These are phyloP conservation scores for Moxostoma hubbsi DNA, from an alignment of 2,797 vertebrate species.

Conservation along the genomic window DNA sequence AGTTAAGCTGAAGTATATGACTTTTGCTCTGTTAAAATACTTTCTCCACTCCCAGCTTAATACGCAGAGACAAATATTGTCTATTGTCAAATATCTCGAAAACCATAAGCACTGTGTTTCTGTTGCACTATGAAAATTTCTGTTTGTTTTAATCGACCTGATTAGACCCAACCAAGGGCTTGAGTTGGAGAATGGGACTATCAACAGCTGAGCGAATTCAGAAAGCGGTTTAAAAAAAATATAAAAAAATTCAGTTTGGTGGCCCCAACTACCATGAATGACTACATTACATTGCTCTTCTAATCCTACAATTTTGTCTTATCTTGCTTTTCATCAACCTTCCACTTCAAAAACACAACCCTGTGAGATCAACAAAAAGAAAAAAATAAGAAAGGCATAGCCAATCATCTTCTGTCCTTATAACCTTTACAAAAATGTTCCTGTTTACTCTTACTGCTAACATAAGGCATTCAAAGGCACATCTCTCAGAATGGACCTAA, in stretches of 20 bases:
- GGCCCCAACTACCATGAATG: not conserved
- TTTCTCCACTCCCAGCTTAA: too few relatives aligned
- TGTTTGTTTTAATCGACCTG: too few relatives aligned
- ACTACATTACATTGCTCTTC: constrained; percentile 31
- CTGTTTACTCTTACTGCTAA: constrained; percentile 10
- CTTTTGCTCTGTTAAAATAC: too few relatives aligned
- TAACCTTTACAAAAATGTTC: constrained; percentile 21
- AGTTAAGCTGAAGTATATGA: too few relatives aligned
- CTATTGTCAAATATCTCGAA: too few relatives aligned
- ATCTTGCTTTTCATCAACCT: constrained; percentile 34
- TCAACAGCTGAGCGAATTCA: too few relatives aligned
- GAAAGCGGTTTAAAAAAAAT: too few relatives aligned
- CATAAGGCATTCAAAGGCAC: constrained; percentile 15
- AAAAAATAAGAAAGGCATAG: not conserved
- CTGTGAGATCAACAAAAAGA: constrained; percentile 20
- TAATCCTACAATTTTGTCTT: constrained; percentile 34
- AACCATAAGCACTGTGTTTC: too few relatives aligned
- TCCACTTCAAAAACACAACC: constrained; percentile 26
- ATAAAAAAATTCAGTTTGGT: constrained; percentile 13
- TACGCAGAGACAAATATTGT: too few relatives aligned
- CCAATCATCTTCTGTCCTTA: constrained; percentile 28
- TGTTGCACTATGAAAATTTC: too few relatives aligned
- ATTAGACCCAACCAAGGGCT: too few relatives aligned
- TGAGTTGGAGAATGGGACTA: too few relatives aligned
- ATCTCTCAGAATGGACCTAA: constrained; percentile 28